phyloP scores from a whole-genome alignment of 2,888 invertebrate species.

The Malachius bipustulatus region DNA sequence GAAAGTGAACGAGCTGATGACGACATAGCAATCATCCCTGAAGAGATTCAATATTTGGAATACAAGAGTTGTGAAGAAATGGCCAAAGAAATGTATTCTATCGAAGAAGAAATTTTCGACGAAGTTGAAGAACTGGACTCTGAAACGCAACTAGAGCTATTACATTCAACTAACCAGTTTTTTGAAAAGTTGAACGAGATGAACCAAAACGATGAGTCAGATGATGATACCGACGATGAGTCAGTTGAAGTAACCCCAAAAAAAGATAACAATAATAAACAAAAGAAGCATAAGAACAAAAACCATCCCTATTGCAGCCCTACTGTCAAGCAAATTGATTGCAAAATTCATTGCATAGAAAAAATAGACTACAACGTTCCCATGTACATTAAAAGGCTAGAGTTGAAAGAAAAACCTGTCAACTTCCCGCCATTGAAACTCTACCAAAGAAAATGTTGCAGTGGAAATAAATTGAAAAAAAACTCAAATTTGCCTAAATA shows the following conservation, averaged over 20 bases:
- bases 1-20: constrained; percentile 31
- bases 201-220: constrained; percentile 8
- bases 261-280: constrained; percentile 9
- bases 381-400: constrained; percentile 28
- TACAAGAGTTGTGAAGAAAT: not conserved
- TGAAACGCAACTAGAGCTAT: constrained; percentile 3
- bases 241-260: constrained; percentile 8
- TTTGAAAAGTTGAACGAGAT: constrained; percentile 10
- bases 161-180: not conserved
- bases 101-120: constrained; percentile 21
- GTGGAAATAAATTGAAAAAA: constrained; percentile 34
- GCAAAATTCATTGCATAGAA: constrained; percentile 34
- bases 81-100: constrained; percentile 8
- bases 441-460: constrained; percentile 32
- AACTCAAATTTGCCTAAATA: constrained; percentile 39
- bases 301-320: too few relatives aligned
- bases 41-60: constrained; percentile 16
- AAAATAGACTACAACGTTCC: constrained; percentile 29
- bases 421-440: constrained; percentile 32
- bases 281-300: constrained; percentile 1
- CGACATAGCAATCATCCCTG: constrained; percentile 10
- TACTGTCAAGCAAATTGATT: constrained; percentile 22
- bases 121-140: constrained; percentile 17
- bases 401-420: constrained; percentile 28
- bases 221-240: constrained; percentile 1